Evolutionary conservation across 2,888 invertebrate species (phyloP).

Genomic region (Alsophila aescularia): DNA sequence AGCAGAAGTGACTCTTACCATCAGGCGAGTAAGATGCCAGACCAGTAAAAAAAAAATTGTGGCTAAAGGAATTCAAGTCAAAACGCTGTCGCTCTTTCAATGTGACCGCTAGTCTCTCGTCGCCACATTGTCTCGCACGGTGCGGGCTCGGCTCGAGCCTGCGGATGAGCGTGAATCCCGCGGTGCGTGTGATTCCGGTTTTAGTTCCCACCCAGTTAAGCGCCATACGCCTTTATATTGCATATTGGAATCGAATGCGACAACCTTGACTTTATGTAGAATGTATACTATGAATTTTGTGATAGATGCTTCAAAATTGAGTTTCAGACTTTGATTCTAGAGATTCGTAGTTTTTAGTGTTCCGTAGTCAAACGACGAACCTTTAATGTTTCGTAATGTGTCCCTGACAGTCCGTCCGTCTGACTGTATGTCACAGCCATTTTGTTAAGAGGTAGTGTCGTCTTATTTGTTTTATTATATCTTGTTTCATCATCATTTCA

Average conservation of each 20-base stretch:
- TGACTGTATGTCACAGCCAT: too few species aligned
- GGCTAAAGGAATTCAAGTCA: too few species aligned
- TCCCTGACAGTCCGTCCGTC: too few species aligned
- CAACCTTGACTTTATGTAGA: slow-evolving; percentile 17
- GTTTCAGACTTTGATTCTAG: not conserved
- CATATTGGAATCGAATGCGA: slow-evolving; percentile 36
- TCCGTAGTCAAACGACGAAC: too few species aligned
- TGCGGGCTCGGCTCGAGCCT: slow-evolving; percentile 38
- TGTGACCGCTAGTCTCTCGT: slow-evolving; percentile 24
- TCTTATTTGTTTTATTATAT: too few species aligned
- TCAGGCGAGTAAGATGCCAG: too few species aligned
- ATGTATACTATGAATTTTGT: slow-evolving; percentile 4
- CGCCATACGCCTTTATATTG: slow-evolving; percentile 51
- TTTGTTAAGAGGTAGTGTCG: too few species aligned
- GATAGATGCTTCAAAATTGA: too few species aligned
- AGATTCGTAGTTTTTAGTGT: not conserved
- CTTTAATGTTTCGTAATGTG: too few species aligned
- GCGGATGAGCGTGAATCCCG: slow-evolving; percentile 45
- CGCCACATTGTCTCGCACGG: slow-evolving; percentile 52
- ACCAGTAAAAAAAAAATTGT: too few species aligned
- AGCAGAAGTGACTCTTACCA: too few species aligned
- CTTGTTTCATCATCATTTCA: too few species aligned
- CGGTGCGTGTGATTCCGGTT: slow-evolving; percentile 41
- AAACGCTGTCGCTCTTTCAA: slow-evolving; percentile 33
- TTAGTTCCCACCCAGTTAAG: slow-evolving; percentile 50